phyloP scores from a whole-genome alignment of 1,140 invertebrate species.

The Choristoneura fumiferana region DNA sequence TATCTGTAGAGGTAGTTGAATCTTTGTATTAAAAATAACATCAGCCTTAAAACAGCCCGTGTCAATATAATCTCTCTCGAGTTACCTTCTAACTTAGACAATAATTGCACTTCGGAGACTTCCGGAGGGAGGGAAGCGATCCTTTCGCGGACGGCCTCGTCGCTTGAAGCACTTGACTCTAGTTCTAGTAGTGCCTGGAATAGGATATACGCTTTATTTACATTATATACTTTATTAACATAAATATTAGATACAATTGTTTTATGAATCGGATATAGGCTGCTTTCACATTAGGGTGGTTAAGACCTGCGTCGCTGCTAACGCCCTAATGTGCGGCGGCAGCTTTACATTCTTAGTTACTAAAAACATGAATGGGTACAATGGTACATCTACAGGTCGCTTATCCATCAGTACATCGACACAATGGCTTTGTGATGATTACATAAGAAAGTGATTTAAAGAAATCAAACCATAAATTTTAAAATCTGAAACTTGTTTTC shows the following conservation, averaged over 20 bases:
- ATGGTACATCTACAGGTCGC: no score
- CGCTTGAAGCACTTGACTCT: constrained; percentile 95
- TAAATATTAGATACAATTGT: constrained; percentile 8
- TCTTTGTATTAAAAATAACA: constrained; percentile 13
- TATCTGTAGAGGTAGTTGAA: constrained; percentile 17
- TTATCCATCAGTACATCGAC: no score
- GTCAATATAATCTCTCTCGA: constrained; percentile 6
- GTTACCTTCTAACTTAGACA: constrained; percentile 89
- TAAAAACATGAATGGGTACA: no score
- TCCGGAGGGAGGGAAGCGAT: constrained; percentile 96
- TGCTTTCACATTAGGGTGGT: no score
- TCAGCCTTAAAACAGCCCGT: constrained; percentile 4
- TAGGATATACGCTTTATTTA: constrained; percentile 35
- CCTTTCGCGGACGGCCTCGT: constrained; percentile 93
- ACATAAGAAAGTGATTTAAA: no score
- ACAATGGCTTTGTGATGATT: no score
- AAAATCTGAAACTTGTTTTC: no score
- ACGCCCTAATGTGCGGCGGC: no score
- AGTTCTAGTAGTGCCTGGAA: constrained; percentile 86
- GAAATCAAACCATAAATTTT: no score
- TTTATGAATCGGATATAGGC: no score
- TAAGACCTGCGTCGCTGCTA: no score
- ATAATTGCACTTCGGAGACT: constrained; percentile 93
- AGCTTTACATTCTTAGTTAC: no score
- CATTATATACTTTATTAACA: background rate